A percentile compares a stretch with the other conserved stretches of the same genome.
Conservation (phyloP, 2,888 invertebrate genomes). For the Drosophila antonietae region DNA sequence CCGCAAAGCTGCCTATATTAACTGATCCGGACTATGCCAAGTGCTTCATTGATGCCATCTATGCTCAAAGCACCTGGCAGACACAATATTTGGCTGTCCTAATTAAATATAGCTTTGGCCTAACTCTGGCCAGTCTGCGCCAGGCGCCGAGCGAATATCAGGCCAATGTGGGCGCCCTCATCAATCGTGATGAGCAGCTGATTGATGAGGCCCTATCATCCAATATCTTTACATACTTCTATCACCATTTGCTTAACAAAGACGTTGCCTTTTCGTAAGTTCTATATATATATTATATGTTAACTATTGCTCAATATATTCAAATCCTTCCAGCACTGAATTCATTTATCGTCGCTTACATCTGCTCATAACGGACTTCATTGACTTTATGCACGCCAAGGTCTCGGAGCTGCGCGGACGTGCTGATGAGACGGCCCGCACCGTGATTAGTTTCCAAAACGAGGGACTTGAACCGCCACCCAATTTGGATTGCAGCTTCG, state of each 20-base stretch:
- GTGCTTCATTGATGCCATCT: conserved; percentile 85
- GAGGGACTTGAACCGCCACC: conserved; percentile 91
- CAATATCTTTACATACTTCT: conserved; percentile 92
- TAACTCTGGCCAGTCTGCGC: conserved; percentile 88
- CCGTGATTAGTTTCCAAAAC: conserved; percentile 89
- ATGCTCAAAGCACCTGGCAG: conserved; percentile 64
- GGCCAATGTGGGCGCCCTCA: conserved; percentile 85
- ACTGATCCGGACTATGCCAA: conserved; percentile 87
- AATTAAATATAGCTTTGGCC: conserved; percentile 89
- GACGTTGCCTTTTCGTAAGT: conserved; percentile 87
- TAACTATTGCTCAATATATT: not conserved
- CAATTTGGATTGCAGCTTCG: conserved; percentile 91
- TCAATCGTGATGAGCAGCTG: conserved; percentile 92
- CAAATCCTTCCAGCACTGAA: conserved; percentile 86
- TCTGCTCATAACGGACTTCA: conserved; percentile 94
- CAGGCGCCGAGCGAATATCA: conserved; percentile 86
- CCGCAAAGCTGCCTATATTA: conserved; percentile 88
- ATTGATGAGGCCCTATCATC: conserved; percentile 92
- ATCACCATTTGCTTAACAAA: conserved; percentile 89
- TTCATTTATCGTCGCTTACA: conserved; percentile 94
- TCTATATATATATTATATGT: not conserved
- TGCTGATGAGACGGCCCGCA: conserved; percentile 95
- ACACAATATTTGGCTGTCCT: conserved; percentile 85
- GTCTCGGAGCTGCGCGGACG: conserved; percentile 92
- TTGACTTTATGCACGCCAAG: conserved; percentile 96